Evolutionary conservation across 2,888 invertebrate genomes (phyloP).

Genomic region (Minunthozetes semirufus): DNA sequence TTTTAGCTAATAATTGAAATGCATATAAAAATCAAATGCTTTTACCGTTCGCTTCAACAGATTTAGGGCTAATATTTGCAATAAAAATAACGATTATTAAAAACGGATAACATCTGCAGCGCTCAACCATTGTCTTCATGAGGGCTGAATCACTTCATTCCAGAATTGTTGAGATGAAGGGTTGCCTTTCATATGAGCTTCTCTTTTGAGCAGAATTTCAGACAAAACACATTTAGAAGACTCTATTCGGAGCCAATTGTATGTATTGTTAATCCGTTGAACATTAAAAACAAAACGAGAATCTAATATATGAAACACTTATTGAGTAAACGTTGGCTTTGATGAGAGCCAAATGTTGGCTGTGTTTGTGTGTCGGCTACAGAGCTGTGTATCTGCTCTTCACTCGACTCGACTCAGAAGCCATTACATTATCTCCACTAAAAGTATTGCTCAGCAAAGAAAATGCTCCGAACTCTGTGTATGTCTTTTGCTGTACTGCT

Average conservation of each 20-base stretch:
- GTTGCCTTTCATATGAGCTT: neutral
- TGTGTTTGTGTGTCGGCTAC: constrained; percentile 2
- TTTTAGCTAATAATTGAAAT: neutral
- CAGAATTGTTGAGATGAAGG: neutral
- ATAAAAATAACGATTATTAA: neutral
- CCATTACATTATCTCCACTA: constrained; percentile 21
- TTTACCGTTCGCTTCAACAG: constrained; percentile 8
- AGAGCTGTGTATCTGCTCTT: neutral
- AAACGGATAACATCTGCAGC: neutral
- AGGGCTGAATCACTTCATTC: neutral
- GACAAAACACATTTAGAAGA: neutral
- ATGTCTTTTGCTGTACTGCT: neutral
- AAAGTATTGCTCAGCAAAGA: neutral
- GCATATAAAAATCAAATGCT: neutral
- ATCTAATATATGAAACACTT: neutral
- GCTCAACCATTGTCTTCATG: constrained; percentile 3
- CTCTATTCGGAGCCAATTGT: neutral
- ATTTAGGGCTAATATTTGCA: neutral
- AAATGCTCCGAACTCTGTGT: neutral
- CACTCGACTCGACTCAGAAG: constrained; percentile 12
- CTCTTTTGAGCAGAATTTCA: neutral
- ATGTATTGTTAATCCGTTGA: neutral
- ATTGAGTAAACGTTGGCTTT: neutral
- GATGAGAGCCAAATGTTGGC: neutral
- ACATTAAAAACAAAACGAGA: neutral